Evolutionary conservation across 1,140 invertebrate genomes (phyloP).

Genomic region (Stegodyphus mimosarum): DNA sequence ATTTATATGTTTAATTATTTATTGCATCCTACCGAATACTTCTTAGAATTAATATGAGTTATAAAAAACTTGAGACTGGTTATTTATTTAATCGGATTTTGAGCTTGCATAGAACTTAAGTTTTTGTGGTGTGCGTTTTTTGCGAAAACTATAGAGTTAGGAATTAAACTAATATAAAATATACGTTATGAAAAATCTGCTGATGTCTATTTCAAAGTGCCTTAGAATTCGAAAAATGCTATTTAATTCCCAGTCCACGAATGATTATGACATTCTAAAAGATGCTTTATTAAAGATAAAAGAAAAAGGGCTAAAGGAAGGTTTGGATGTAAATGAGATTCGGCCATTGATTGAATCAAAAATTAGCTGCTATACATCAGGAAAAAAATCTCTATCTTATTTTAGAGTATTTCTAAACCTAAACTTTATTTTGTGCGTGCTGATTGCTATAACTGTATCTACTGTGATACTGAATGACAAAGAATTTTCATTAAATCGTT

Average conservation of each 20-base stretch:
- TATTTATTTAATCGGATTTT: too few relatives aligned
- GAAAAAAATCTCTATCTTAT: constrained; percentile 3
- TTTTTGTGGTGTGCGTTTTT: too few relatives aligned
- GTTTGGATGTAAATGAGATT: constrained; percentile 32
- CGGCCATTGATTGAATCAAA: not conserved
- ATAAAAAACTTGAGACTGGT: too few relatives aligned
- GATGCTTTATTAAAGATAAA: constrained; percentile 21
- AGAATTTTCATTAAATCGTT: constrained; percentile 41
- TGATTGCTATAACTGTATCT: constrained; percentile 22
- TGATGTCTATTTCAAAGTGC: too few relatives aligned
- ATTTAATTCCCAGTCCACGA: not conserved
- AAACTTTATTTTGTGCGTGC: constrained; percentile 32
- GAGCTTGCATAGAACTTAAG: too few relatives aligned
- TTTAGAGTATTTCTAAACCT: constrained; percentile 28
- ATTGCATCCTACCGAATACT: too few relatives aligned
- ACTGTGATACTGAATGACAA: constrained; percentile 30
- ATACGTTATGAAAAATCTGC: too few relatives aligned
- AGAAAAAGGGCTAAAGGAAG: constrained; percentile 6
- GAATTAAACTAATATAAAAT: too few relatives aligned
- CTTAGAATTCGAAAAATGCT: too few relatives aligned
- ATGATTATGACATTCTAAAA: constrained; percentile 20
- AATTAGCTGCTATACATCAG: not conserved
- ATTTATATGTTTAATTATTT: too few relatives aligned
- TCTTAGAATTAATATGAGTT: too few relatives aligned
- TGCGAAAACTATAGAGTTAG: too few relatives aligned